Conservation (phyloP, 2,888 invertebrate genomes). For the Lepas anatifera region DNA sequence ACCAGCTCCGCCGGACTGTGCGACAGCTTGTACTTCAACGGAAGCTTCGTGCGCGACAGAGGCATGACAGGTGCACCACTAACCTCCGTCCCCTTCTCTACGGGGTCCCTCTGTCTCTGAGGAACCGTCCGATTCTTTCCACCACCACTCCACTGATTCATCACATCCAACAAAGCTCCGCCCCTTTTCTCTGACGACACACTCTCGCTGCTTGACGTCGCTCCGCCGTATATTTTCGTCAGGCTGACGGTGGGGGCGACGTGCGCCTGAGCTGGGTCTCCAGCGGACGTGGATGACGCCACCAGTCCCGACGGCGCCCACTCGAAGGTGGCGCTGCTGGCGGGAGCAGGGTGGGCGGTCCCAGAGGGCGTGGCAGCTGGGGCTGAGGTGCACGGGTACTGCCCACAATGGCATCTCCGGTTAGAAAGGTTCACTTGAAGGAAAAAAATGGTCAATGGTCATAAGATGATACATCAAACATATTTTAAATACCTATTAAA, state of each 20-base stretch:
- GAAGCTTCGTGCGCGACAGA: too few species aligned
- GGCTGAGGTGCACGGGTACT: background rate
- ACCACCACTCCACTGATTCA: background rate
- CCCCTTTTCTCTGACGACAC: too few species aligned
- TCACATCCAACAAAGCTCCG: background rate
- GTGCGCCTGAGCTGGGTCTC: background rate
- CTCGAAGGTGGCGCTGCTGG: background rate
- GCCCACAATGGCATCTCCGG: too few species aligned
- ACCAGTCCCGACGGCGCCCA: background rate
- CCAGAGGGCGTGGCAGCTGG: background rate
- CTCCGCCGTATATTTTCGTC: background rate
- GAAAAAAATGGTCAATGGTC: too few species aligned
- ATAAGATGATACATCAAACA: too few species aligned
- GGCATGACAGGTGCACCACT: too few species aligned
- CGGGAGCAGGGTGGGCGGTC: background rate
- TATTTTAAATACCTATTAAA: too few species aligned
- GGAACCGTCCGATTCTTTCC: too few species aligned
- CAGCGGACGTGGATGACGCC: background rate
- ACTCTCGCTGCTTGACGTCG: too few species aligned
- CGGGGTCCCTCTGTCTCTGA: too few species aligned
- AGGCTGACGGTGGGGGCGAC: background rate
- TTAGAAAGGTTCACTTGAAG: too few species aligned
- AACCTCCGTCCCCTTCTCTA: too few species aligned
- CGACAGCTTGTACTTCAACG: background rate
- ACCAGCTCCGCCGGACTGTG: constrained; percentile 1